Percentiles rank a stretch among this genome's conserved stretches.
phyloP scores from a whole-genome alignment of 2,113 vertebrate species.

The Neofelis nebulosa region DNA sequence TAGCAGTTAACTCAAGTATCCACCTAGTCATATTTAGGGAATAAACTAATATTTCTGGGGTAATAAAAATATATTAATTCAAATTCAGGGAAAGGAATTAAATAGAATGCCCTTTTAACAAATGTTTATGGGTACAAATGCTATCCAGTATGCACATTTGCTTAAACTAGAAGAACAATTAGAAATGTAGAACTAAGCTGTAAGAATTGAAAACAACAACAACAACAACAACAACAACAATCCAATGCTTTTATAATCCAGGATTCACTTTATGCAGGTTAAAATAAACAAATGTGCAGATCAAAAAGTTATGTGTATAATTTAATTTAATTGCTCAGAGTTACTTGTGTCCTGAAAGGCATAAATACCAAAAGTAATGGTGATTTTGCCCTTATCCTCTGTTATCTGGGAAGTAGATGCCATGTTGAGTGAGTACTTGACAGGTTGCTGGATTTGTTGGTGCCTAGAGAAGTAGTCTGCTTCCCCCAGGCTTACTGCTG shows the following conservation, averaged over 20 bases:
- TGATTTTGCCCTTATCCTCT: background rate
- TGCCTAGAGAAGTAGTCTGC: background rate
- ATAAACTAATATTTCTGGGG: background rate
- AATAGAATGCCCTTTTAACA: background rate
- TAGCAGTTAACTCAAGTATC: background rate
- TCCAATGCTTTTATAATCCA: background rate
- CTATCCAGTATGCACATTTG: background rate
- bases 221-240: no score
- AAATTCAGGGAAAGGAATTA: background rate
- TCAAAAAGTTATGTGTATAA: background rate
- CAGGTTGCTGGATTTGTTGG: background rate
- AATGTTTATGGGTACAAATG: background rate
- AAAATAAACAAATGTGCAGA: background rate
- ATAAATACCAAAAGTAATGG: background rate
- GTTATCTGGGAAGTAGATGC: background rate
- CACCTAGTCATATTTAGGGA: background rate
- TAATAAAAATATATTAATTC: conserved; percentile 4
- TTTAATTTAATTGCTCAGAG: conserved; percentile 2
- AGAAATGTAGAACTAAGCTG: background rate
- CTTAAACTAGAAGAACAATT: background rate
- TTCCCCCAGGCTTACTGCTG: background rate
- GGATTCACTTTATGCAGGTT: background rate
- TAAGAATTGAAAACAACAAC: background rate
- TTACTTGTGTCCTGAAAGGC: background rate
- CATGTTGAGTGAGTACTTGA: background rate